Conservation (phyloP, 2,888 invertebrate species). For the Shargacucullia verbasci region DNA sequence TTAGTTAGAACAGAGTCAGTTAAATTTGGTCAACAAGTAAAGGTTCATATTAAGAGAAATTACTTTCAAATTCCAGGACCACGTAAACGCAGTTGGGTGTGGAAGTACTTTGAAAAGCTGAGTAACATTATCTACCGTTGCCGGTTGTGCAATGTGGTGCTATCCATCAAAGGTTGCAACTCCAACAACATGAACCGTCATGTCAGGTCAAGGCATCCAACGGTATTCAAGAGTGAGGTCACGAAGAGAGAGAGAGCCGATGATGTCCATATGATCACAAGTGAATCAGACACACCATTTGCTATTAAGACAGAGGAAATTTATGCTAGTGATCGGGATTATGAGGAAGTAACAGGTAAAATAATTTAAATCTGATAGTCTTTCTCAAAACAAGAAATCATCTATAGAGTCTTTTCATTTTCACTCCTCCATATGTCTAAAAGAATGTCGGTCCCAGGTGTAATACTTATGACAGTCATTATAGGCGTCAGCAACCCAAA, state of each 20-base stretch:
- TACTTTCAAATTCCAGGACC: conserved; percentile 65
- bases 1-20: too few relatives aligned
- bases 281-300: conserved; percentile 65
- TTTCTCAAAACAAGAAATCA: too few relatives aligned
- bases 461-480: too few relatives aligned
- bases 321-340: conserved; percentile 65
- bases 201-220: conserved; percentile 76
- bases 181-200: conserved; percentile 86
- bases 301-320: conserved; percentile 71
- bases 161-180: conserved; percentile 85
- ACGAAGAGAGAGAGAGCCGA: conserved; percentile 56
- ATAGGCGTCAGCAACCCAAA: too few relatives aligned
- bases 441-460: too few relatives aligned
- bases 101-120: conserved; percentile 83
- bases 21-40: neutral
- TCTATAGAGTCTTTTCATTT: too few relatives aligned
- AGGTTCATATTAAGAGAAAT: neutral
- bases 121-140: conserved; percentile 82
- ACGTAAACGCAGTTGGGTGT: conserved; percentile 84
- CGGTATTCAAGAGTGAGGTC: conserved; percentile 72
- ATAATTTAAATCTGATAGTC: neutral
- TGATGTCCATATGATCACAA: conserved; percentile 41
- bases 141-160: conserved; percentile 78
- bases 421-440: too few relatives aligned
- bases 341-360: conserved; percentile 50